A percentile compares a stretch with the other conserved stretches of the same genome.
Conservation (phyloP, 2,888 invertebrate genomes). For the Andrena hattorfiana region DNA sequence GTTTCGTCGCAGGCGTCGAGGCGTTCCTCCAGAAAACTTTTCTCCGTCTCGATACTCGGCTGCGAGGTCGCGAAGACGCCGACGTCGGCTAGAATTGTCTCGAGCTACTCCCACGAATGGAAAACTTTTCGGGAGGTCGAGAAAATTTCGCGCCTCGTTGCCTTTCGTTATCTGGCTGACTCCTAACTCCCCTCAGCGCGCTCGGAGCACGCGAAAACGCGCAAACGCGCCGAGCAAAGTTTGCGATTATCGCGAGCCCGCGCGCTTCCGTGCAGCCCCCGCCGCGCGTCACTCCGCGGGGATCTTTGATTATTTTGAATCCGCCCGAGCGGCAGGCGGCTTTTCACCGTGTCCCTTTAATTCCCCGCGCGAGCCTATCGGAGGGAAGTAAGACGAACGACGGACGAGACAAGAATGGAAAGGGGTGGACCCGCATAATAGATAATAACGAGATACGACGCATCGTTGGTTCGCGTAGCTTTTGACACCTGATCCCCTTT, state of each 20-base stretch:
- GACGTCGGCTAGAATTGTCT: slow-evolving; percentile 54
- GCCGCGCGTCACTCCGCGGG: not conserved
- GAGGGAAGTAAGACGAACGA: not conserved
- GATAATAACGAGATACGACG: slow-evolving; percentile 60
- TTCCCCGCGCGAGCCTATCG: not conserved
- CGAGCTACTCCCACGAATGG: slow-evolving; percentile 53
- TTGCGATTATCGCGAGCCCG: slow-evolving; percentile 21
- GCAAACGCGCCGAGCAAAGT: slow-evolving; percentile 21
- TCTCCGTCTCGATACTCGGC: not conserved
- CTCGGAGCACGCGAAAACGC: not conserved
- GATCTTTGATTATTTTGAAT: not conserved
- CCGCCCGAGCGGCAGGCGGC: not conserved
- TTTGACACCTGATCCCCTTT: slow-evolving; percentile 68
- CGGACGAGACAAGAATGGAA: slow-evolving; percentile 16
- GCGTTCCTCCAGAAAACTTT: not conserved
- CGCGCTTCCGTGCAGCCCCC: not conserved
- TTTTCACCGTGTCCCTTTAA: not conserved
- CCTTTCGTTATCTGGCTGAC: slow-evolving; percentile 55
- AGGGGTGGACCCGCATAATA: slow-evolving; percentile 25
- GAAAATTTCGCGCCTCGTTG: slow-evolving; percentile 43
- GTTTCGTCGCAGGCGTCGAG: not conserved
- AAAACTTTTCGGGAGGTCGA: slow-evolving; percentile 53
- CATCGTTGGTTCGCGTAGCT: slow-evolving; percentile 57
- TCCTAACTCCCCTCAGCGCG: slow-evolving; percentile 27
- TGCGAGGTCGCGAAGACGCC: slow-evolving; percentile 11